phyloP scores from a whole-genome alignment of 1,140 invertebrate species.

The Aphaenogaster ashmeadi region DNA sequence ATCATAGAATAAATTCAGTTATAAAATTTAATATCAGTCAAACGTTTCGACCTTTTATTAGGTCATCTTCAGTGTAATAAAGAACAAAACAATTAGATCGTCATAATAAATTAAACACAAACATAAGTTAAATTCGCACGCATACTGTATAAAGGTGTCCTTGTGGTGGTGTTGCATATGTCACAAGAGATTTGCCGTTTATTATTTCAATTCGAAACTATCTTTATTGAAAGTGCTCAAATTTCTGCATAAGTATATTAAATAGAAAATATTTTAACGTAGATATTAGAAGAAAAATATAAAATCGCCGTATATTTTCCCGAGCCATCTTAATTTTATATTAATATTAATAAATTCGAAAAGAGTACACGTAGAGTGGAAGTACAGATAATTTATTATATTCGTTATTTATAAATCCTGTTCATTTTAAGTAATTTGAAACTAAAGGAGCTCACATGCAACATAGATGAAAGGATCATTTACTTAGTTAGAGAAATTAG shows the following conservation, averaged over 20 bases:
- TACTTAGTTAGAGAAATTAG: neutral
- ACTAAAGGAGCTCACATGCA: neutral
- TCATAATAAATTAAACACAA: too few relatives aligned
- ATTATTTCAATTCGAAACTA: neutral
- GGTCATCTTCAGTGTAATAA: too few relatives aligned
- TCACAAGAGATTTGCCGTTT: too few relatives aligned
- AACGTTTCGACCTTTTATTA: too few relatives aligned
- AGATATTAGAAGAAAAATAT: neutral
- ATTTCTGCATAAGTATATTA: neutral
- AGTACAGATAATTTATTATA: neutral
- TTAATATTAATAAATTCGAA: neutral
- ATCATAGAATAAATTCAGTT: too few relatives aligned
- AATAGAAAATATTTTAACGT: neutral
- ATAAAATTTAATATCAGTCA: too few relatives aligned
- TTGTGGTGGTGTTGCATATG: too few relatives aligned
- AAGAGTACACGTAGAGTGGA: neutral
- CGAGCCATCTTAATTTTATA: neutral
- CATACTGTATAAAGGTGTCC: too few relatives aligned
- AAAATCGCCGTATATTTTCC: neutral
- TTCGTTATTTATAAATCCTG: neutral
- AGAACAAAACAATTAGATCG: too few relatives aligned
- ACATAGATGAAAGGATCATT: neutral
- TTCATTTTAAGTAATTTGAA: slow-evolving; percentile 19
- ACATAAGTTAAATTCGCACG: too few relatives aligned
- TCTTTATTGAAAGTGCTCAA: neutral